A percentile compares a stretch with the other conserved stretches of the same genome.
Conservation (phyloP, 2,113 vertebrate species). For the Cyprinus carpio region DNA sequence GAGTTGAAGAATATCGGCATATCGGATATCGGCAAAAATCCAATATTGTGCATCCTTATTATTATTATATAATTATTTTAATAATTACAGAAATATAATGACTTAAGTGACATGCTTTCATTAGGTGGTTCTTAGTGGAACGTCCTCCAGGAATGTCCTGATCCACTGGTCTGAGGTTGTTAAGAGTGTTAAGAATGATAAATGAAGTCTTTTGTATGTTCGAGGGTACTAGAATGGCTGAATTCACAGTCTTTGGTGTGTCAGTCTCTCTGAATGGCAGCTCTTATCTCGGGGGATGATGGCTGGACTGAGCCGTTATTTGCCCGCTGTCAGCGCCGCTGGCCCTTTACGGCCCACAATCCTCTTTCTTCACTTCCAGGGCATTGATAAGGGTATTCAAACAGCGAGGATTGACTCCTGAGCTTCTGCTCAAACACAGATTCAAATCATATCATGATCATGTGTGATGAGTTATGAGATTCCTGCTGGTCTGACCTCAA, state of each 20-base stretch:
- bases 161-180: constrained; percentile 40
- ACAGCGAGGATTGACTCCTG: constrained; percentile 43
- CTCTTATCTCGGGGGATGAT: constrained; percentile 68
- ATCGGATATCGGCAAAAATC: too few species aligned
- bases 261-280: constrained; percentile 72
- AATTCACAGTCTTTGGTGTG: constrained; percentile 61
- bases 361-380: constrained; percentile 69
- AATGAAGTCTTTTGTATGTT: constrained; percentile 46
- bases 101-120: not conserved
- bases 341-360: constrained; percentile 51
- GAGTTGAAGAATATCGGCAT: too few species aligned
- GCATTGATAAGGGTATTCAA: constrained; percentile 69
- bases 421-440: constrained; percentile 29
- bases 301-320: constrained; percentile 60
- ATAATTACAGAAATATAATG: not conserved
- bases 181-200: constrained; percentile 51
- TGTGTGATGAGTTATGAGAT: constrained; percentile 14
- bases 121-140: not conserved
- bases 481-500: not conserved
- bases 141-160: not conserved
- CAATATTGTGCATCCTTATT: too few species aligned
- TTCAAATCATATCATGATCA: constrained; percentile 22
- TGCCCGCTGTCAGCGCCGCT: constrained; percentile 62
- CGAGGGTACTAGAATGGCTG: constrained; percentile 50
- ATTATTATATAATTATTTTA: not conserved